Evolutionary conservation across 64 coral and sea anemone species (phyloP).

Genomic region (Acropora tenuis): DNA sequence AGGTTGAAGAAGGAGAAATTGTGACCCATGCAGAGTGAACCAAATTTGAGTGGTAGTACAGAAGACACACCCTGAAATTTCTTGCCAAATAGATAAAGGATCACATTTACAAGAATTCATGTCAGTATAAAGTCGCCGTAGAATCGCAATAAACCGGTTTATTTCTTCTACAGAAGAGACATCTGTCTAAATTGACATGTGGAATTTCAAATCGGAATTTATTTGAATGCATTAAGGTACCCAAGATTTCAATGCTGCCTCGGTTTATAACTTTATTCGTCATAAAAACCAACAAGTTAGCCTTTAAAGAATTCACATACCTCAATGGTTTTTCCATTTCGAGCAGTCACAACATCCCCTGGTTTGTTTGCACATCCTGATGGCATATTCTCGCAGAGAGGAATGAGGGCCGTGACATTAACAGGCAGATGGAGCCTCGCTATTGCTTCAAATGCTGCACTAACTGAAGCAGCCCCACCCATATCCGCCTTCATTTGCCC

Average conservation of each 20-base stretch:
- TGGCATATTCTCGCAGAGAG: constrained; percentile 97
- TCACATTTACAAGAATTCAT: too few species aligned
- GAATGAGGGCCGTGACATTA: constrained; percentile 86
- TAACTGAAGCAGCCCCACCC: constrained; percentile 93
- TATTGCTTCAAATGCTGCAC: constrained; percentile 87
- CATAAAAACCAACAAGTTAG: background rate
- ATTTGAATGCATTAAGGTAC: too few species aligned
- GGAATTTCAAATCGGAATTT: too few species aligned
- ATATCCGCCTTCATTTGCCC: constrained; percentile 93
- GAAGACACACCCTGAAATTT: too few species aligned
- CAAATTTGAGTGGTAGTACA: too few species aligned
- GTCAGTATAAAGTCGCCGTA: too few species aligned
- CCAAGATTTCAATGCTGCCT: background rate
- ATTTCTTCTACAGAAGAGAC: too few species aligned
- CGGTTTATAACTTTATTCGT: background rate
- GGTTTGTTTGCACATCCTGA: constrained; percentile 92
- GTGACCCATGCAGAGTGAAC: too few species aligned
- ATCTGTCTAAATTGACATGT: too few species aligned
- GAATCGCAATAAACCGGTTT: too few species aligned
- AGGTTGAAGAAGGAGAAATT: too few species aligned
- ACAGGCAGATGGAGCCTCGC: constrained; percentile 82
- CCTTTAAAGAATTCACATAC: constrained; percentile 20
- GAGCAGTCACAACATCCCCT: constrained; percentile 93
- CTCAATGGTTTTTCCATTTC: constrained; percentile 98
- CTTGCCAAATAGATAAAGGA: too few species aligned